Base-by-base conservation (phyloP, 2,797 vertebrate species). In the Brachyalestes nurse region DNA sequence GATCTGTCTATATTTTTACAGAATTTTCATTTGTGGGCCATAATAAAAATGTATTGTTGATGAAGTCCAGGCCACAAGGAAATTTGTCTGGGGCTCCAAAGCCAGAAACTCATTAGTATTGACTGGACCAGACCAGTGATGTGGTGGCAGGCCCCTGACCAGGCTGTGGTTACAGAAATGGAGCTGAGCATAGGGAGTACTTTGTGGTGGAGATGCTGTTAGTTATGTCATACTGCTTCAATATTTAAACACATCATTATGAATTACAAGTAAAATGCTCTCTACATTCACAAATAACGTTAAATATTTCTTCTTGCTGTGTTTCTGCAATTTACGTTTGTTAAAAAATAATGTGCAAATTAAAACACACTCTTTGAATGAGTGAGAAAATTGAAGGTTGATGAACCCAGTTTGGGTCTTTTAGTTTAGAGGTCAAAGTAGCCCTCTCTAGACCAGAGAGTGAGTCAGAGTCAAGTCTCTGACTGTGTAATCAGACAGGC, bases 41-140 rank as follows among this genome's bases (percentile, higher is more conserved):
- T 91, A 93, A 93, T 92, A 87, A 88, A 92, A 90, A 92, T 86
- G 85, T 92, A 92, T 94, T 93, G 89, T 92, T 93, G 92, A 92
- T 93, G 91, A 93, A 91, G 89, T 86, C 83, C 75, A 82, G 78
- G 84, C 82, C 58, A 67, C 90, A 90, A 93, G 92, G 87, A 77
- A 79, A 93, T 94, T 93, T 69, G 76, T 83, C 87, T 84, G 82
- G 84, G 90, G 80, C 82, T 72, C 47, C 84, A 91, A 83, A 81
- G 72, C 40, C 83, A 91, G 89, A 93, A 86, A 90, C 90, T 90
- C 85, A 90, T 95, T 94, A 93, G 93, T 94, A 94, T 94, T 91
- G 93, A 95, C 90, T 90, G 88, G 89, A 86, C 86, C 84, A 83
- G 73, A 67, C 51, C 85, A 86, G 87, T 92, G 91, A 93, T 89